Evolutionary conservation across 2,797 vertebrate genomes (phyloP).

Genomic region (Fratercula arctica): DNA sequence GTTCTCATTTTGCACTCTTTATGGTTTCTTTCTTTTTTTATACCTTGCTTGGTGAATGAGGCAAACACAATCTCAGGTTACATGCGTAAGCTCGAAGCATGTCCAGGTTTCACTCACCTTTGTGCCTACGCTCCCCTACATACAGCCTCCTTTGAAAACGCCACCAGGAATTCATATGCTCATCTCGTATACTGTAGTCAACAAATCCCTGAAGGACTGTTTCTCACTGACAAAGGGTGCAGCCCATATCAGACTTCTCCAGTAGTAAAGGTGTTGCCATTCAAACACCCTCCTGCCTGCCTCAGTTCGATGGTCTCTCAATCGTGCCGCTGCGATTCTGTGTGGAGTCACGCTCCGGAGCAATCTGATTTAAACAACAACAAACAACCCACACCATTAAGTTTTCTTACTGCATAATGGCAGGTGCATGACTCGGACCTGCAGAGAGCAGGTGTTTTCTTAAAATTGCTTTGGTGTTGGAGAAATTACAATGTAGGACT

Average conservation of each 20-base stretch:
- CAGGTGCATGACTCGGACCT: background rate
- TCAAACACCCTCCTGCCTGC: background rate
- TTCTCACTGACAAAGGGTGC: background rate
- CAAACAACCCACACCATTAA: background rate
- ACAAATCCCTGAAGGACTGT: background rate
- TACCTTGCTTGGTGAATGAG: background rate
- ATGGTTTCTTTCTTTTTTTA: background rate
- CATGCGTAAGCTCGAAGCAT: background rate
- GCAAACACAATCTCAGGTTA: background rate
- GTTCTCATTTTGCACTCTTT: background rate
- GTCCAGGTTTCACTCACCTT: background rate
- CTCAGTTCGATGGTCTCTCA: accelerated
- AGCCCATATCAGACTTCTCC: background rate
- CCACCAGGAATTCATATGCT: accelerated
- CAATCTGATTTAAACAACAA: background rate
- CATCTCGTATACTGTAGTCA: background rate
- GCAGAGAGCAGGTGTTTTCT: background rate
- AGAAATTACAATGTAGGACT: background rate
- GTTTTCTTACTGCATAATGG: background rate
- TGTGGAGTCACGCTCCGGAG: background rate
- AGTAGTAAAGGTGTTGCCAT: background rate
- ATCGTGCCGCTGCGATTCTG: accelerated
- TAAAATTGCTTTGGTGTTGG: background rate
- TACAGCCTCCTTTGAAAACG: background rate
- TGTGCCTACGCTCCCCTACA: background rate